Evolutionary conservation across 2,888 invertebrate genomes (phyloP).

Genomic region (Athalia rosae): DNA sequence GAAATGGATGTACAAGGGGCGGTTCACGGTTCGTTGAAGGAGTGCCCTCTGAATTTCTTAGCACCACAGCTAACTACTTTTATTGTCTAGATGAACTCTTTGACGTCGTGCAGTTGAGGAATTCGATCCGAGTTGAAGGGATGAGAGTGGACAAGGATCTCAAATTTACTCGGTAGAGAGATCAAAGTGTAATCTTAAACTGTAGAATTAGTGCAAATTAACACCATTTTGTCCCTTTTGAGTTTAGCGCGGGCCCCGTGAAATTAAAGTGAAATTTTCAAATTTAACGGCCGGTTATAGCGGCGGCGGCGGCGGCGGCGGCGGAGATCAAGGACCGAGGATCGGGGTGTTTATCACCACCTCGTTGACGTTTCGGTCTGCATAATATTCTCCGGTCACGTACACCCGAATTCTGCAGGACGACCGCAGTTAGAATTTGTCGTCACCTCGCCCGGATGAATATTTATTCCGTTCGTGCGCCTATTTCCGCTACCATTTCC

Average conservation of each 20-base stretch:
- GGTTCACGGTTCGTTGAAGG: not conserved
- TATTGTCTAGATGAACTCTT: not conserved
- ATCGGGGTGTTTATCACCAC: constrained; percentile 23
- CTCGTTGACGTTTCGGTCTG: constrained; percentile 13
- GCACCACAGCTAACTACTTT: not conserved
- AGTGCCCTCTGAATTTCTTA: not conserved
- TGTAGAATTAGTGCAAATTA: constrained; percentile 27
- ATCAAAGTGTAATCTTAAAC: constrained; percentile 28
- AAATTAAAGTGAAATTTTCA: constrained; percentile 31
- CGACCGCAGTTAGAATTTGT: constrained; percentile 63
- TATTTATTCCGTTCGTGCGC: constrained; percentile 59
- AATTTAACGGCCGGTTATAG: not conserved
- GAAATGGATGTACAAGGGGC: not conserved
- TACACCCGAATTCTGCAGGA: constrained; percentile 59
- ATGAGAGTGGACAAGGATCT: constrained; percentile 5
- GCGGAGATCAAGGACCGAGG: not conserved
- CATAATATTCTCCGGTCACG: constrained; percentile 62
- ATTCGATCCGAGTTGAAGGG: constrained; percentile 17
- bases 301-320: too few species aligned
- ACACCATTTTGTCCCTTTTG: constrained; percentile 13
- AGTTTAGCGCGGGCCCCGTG: constrained; percentile 8
- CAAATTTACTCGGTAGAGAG: constrained; percentile 38
- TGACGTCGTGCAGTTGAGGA: constrained; percentile 1
- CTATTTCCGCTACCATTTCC: constrained; percentile 20
- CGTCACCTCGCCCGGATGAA: constrained; percentile 52